Percentiles rank a stretch among this genome's conserved stretches.
Conservation (phyloP, 2,797 vertebrate species). For the Eulemur mongoz region DNA sequence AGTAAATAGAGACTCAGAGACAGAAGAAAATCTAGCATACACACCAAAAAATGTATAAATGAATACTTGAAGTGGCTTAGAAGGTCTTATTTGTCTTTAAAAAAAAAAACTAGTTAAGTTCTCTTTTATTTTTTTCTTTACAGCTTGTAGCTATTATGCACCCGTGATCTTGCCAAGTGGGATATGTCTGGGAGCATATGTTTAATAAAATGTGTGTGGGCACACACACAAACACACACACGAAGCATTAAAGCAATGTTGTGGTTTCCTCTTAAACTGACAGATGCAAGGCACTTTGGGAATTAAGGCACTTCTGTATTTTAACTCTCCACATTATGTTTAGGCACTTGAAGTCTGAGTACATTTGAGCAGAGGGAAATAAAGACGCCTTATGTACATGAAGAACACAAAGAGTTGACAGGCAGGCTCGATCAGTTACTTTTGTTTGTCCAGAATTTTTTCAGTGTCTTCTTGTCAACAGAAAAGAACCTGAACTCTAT, state of each 20-base stretch:
- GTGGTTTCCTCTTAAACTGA: constrained; percentile 41
- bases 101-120: not conserved
- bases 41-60: not conserved
- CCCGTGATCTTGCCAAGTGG: constrained; percentile 58
- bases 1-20: constrained; percentile 52
- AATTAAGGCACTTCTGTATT: not conserved
- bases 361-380: constrained; percentile 10
- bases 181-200: constrained; percentile 41
- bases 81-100: constrained; percentile 58
- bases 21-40: not conserved
- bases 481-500: not conserved
- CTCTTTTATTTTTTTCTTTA: constrained; percentile 43
- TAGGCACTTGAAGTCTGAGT: not conserved
- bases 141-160: constrained; percentile 22
- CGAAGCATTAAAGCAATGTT: not conserved
- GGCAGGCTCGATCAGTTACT: not conserved
- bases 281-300: not conserved
- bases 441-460: not conserved
- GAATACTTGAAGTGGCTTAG: constrained; percentile 28
- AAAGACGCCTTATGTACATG: not conserved
- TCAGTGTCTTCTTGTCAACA: not conserved
- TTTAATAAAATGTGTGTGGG: constrained; percentile 46
- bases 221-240: not conserved
- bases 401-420: not conserved
- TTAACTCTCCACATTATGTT: not conserved